These are phyloP conservation scores for Theonella swinhoei DNA, from an alignment of 37 sponge, comb jelly and placozoan species.

Conservation along the genomic window DNA sequence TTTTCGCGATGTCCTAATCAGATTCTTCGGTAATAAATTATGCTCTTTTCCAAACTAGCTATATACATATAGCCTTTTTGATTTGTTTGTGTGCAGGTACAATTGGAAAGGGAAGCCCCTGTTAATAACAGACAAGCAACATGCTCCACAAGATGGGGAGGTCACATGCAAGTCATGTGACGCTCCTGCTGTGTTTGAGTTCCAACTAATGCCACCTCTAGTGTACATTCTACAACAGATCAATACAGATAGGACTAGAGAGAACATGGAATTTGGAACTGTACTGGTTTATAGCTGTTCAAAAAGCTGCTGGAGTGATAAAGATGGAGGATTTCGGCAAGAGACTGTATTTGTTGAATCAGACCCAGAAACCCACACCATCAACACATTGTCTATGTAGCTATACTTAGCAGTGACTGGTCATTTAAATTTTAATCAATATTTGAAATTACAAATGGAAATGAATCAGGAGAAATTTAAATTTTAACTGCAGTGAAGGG, in stretches of 20 bases:
- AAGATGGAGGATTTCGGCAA: slow-evolving; percentile 13
- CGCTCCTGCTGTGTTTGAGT: slow-evolving; percentile 59
- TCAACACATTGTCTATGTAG: background rate
- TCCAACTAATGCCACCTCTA: slow-evolving; percentile 82
- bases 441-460: no score
- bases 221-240: slow-evolving; percentile 56
- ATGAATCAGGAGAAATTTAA: no score
- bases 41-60: background rate
- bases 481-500: no score
- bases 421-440: no score
- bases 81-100: slow-evolving; percentile 24
- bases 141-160: background rate
- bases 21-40: slow-evolving; percentile 37
- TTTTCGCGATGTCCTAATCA: slow-evolving; percentile 58
- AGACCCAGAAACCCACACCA: slow-evolving; percentile 29
- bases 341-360: slow-evolving; percentile 49
- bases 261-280: slow-evolving; percentile 75
- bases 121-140: background rate
- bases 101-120: slow-evolving; percentile 37
- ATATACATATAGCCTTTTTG: background rate
- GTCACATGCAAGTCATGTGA: slow-evolving; percentile 61
- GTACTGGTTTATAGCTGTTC: slow-evolving; percentile 74
- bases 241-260: background rate
- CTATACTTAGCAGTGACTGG: no score
- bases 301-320: slow-evolving; percentile 76